Percentiles rank a stretch among this genome's conserved stretches.
Evolutionary conservation across 1,140 invertebrate genomes (phyloP).

Genomic region (Tetramorium parvispinum): DNA sequence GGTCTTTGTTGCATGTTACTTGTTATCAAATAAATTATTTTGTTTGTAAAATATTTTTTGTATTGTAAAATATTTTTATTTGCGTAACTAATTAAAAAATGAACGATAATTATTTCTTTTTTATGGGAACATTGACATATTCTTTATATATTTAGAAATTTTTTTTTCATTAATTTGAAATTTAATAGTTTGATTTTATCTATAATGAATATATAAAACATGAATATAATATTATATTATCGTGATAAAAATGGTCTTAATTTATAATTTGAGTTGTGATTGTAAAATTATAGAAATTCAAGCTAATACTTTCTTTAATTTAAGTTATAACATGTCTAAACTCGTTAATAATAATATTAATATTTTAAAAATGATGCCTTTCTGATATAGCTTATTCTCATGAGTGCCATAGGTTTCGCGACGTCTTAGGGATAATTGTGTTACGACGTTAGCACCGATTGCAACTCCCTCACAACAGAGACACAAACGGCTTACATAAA

Average conservation of each 20-base stretch:
- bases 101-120: background rate
- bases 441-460: conserved; percentile 21
- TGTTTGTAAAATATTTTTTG: no score
- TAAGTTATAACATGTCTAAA: background rate
- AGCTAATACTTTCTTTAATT: background rate
- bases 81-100: background rate
- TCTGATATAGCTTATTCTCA: background rate
- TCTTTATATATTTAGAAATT: background rate
- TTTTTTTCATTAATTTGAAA: background rate
- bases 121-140: background rate
- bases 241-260: background rate
- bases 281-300: background rate
- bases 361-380: background rate
- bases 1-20: background rate
- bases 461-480: background rate
- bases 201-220: background rate
- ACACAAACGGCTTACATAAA: conserved; percentile 30
- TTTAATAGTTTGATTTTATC: background rate
- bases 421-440: conserved; percentile 28
- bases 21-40: background rate
- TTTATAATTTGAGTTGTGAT: background rate
- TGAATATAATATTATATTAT: background rate
- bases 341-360: background rate
- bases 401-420: background rate
- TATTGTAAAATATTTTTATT: background rate